Evolutionary conservation across 2,888 invertebrate species (phyloP).

Genomic region (Meteorus cinctellus): DNA sequence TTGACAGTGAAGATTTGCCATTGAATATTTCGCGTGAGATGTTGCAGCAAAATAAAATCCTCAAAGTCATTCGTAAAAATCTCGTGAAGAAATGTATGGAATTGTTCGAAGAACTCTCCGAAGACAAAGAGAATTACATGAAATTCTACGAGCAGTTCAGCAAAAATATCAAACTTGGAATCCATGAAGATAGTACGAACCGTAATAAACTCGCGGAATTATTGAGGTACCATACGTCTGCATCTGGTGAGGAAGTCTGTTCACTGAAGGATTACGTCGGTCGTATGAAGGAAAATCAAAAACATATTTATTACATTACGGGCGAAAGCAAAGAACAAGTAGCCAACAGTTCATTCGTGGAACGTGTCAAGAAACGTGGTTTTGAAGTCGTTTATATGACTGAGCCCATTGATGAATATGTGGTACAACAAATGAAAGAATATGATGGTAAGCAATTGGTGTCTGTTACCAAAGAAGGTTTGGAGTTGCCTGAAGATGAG

Average conservation of each 20-base stretch:
- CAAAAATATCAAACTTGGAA: slow-evolving; percentile 97
- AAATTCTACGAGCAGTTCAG: slow-evolving; percentile 99
- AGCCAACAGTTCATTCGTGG: slow-evolving; percentile 97
- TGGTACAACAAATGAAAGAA: slow-evolving; percentile 98
- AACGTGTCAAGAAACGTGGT: slow-evolving; percentile 97
- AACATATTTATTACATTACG: slow-evolving; percentile 98
- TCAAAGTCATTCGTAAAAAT: slow-evolving; percentile 99
- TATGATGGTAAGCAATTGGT: slow-evolving; percentile 97
- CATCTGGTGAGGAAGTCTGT: slow-evolving; percentile 94
- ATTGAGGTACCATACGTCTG: slow-evolving; percentile 94
- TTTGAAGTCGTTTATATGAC: slow-evolving; percentile 99
- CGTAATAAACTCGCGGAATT: slow-evolving; percentile 89
- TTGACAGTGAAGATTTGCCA: slow-evolving; percentile 98
- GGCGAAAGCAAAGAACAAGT: slow-evolving; percentile 96
- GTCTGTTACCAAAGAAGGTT: slow-evolving; percentile 98
- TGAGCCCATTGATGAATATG: slow-evolving; percentile 99
- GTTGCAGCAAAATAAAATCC: slow-evolving; percentile 99
- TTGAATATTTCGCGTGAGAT: slow-evolving; percentile 99
- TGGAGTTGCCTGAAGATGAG: slow-evolving; percentile 97
- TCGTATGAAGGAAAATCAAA: slow-evolving; percentile 98
- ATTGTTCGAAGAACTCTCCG: slow-evolving; percentile 95
- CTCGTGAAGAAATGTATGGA: slow-evolving; percentile 99
- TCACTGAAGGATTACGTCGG: slow-evolving; percentile 97
- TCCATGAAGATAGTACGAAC: slow-evolving; percentile 97
- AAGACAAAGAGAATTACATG: slow-evolving; percentile 98